Conservation (phyloP, 2,888 invertebrate species). For the Hyles lineata region DNA sequence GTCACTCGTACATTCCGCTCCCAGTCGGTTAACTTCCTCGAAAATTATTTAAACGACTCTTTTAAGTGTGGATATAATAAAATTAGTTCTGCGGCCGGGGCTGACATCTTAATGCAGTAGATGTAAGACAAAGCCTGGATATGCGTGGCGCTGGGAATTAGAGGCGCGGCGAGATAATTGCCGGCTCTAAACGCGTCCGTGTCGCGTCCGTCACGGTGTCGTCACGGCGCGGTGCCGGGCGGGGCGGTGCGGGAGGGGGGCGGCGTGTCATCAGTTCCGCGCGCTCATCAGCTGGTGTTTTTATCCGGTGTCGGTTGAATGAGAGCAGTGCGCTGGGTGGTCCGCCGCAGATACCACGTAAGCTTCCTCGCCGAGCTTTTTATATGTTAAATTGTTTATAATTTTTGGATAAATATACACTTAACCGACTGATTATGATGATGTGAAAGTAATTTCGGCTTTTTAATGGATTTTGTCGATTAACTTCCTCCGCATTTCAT, state of each 20-base stretch:
- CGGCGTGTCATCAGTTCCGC: slow-evolving; percentile 29
- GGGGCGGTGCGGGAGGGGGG: slow-evolving; percentile 24
- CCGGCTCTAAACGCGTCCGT: slow-evolving; percentile 22
- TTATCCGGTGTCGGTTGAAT: neutral
- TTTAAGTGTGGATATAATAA: slow-evolving; percentile 23
- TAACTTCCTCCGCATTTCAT: neutral
- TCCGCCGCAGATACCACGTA: neutral
- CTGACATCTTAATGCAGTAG: slow-evolving; percentile 26
- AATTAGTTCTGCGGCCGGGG: slow-evolving; percentile 17
- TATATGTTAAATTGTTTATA: slow-evolving; percentile 4
- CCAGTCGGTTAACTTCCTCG: slow-evolving; percentile 5
- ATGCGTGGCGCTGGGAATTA: slow-evolving; percentile 21
- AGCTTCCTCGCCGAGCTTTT: neutral
- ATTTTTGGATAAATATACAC: neutral
- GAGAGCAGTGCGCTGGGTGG: slow-evolving; percentile 11
- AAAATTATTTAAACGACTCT: slow-evolving; percentile 21
- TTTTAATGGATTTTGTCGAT: neutral
- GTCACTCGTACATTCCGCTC: slow-evolving; percentile 7
- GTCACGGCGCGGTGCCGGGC: slow-evolving; percentile 46
- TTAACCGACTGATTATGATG: neutral
- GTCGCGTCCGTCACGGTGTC: slow-evolving; percentile 38
- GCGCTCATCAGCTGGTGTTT: slow-evolving; percentile 24
- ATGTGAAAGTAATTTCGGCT: slow-evolving; percentile 16
- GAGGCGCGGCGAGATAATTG: slow-evolving; percentile 19
- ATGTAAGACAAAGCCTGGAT: slow-evolving; percentile 23